These are phyloP conservation scores for Hyperopisus bebe DNA, from an alignment of 2,113 vertebrate genomes.

Conservation along the genomic window DNA sequence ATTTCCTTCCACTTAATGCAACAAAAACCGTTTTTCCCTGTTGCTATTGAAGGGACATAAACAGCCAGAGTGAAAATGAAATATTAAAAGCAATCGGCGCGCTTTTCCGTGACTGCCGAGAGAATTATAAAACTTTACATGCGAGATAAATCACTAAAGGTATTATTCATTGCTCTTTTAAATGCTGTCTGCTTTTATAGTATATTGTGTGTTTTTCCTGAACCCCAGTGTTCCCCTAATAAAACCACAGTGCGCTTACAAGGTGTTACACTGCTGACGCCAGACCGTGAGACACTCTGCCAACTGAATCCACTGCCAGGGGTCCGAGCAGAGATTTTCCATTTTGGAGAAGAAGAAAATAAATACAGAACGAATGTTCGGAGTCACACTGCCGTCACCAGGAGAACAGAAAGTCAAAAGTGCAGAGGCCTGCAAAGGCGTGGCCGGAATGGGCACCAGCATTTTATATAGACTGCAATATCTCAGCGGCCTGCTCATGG, in stretches of 20 bases:
- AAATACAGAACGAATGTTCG: background rate
- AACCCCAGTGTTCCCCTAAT: conserved; percentile 22
- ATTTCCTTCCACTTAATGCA: background rate
- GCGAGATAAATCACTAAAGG: background rate
- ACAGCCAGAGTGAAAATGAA: background rate
- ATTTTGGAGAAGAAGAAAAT: conserved; percentile 13
- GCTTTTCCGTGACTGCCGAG: background rate
- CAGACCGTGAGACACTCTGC: conserved; percentile 4
- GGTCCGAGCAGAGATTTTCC: conserved; percentile 19
- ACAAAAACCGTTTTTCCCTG: background rate
- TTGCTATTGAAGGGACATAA: background rate
- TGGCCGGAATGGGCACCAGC: background rate
- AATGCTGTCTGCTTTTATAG: conserved; percentile 17
- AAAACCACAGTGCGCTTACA: conserved; percentile 6
- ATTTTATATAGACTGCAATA: background rate
- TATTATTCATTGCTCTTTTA: conserved; percentile 13
- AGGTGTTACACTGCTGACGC: conserved; percentile 20
- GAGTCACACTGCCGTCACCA: background rate
- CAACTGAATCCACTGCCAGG: conserved; percentile 4
- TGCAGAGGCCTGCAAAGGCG: background rate
- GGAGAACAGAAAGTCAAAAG: conserved; percentile 7
- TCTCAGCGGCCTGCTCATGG: background rate
- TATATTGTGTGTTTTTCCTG: conserved; percentile 13
- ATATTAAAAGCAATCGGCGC: background rate
- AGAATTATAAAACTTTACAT: conserved; percentile 10